phyloP scores from a whole-genome alignment of 2,797 vertebrate species.

The Arnoldichthys spilopterus region DNA sequence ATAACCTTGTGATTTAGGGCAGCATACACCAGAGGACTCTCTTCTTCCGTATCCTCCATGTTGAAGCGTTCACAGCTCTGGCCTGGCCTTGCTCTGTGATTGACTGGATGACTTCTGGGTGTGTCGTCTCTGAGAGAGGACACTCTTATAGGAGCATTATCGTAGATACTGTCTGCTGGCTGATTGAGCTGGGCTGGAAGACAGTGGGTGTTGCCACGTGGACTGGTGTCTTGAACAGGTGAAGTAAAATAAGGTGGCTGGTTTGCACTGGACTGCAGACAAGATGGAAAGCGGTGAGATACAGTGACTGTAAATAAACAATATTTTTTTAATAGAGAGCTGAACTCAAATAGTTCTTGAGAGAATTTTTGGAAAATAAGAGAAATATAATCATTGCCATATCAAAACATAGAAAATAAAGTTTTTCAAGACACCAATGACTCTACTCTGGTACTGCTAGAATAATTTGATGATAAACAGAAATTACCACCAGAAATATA shows the following conservation, averaged over 20 bases:
- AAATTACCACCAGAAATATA: too few species aligned
- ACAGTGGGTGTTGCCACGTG: conserved; percentile 7
- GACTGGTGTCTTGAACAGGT: neutral
- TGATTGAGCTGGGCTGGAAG: conserved; percentile 22
- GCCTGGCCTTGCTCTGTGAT: neutral
- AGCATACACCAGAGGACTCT: conserved; percentile 60
- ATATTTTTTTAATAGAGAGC: neutral
- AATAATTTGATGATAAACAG: neutral
- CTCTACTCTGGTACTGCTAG: too few species aligned
- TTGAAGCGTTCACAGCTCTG: neutral
- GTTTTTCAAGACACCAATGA: too few species aligned
- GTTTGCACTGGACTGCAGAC: conserved; percentile 2
- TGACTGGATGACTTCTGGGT: neutral
- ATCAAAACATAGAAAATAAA: neutral
- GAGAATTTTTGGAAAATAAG: neutral
- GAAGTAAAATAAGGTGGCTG: neutral
- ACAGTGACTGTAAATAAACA: neutral
- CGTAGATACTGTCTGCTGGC: neutral
- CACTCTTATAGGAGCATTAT: conserved; percentile 23
- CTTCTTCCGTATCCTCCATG: conserved; percentile 25
- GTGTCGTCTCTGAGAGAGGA: conserved; percentile 35
- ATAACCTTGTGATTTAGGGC: conserved; percentile 63
- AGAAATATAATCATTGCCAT: neutral
- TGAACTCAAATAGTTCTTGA: too few species aligned
- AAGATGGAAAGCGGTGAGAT: neutral